Base-by-base conservation (phyloP, 2,113 vertebrate genomes). In the Zosterops japonicus region DNA sequence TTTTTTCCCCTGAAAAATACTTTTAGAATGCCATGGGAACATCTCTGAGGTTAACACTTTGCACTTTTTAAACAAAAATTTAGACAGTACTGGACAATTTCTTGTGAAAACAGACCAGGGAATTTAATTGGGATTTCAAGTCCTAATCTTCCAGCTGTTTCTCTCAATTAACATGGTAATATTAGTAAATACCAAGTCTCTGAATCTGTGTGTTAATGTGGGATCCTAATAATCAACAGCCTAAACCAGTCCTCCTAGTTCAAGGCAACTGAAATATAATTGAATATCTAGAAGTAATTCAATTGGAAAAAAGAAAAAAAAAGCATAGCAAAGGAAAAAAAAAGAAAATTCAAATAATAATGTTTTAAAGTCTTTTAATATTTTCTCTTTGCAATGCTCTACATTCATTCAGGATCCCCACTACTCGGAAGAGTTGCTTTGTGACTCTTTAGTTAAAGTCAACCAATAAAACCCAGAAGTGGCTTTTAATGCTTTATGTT, bases 71-170 rank as follows among this genome's bases (percentile, higher is more conserved):
- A 84, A 49, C 69, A 80, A 64, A 57, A 87, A n/a, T n/a, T 29
- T 67, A 28, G 35, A 50, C 31, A 36, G 28, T 42, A 47, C 24
- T 75, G 42, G 33, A 78, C 44, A 70, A 21, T 22, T 85, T 12
- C 25, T 92, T 71, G 16, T 65, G 81, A 90, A 56, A 68, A 52
- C 28, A 84, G 49, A 49, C 52, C 17, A 29, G 71, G 21, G 44
- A 65, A 71, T 83, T 91, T 83, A 87, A 69, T 29, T 68, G 36
- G 15, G 25, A 79, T 91, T 93, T 95, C 81, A 84, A 57, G 42
- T 61, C 53, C 72, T 89, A 79, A 84, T 71, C 53, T 91, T 82
- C 41, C 46, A 85, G 53, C 41, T 65, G 46, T 68, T 50, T 29
- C 31, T 89, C 22, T 68, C 49, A 46, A 67, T 84, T 90, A 76